These are phyloP conservation scores for Drosophila fuyamai DNA, from an alignment of 1,140 invertebrate genomes.

Conservation along the genomic window DNA sequence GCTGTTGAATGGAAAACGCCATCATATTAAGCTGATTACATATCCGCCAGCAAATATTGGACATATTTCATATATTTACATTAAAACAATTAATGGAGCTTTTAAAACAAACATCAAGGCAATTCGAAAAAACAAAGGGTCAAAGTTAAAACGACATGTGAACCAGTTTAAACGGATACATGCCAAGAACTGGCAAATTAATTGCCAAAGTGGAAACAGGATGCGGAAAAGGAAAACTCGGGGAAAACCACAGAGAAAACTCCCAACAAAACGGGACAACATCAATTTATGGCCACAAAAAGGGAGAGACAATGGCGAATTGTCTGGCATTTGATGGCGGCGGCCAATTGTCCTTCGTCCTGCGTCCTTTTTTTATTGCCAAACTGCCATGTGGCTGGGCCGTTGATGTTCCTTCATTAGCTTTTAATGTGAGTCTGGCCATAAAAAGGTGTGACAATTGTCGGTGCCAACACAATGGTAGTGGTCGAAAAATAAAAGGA, in stretches of 20 bases:
- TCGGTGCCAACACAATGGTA: background rate
- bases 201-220: constrained; percentile 6
- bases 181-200: constrained; percentile 4
- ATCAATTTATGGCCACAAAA: constrained; percentile 49
- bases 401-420: constrained; percentile 70
- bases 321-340: constrained; percentile 50
- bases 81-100: background rate
- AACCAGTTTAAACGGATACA: background rate
- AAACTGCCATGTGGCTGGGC: constrained; percentile 11
- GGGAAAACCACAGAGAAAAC: background rate
- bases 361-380: constrained; percentile 8
- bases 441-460: constrained; percentile 78
- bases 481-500: background rate
- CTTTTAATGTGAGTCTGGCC: constrained; percentile 59
- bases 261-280: constrained; percentile 12
- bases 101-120: background rate
- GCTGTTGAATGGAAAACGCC: background rate
- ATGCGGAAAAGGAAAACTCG: background rate
- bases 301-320: constrained; percentile 52
- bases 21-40: background rate
- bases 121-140: background rate
- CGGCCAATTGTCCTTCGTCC: constrained; percentile 37
- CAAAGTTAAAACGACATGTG: background rate
- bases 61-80: background rate
- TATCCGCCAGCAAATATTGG: background rate